Base-by-base conservation (phyloP, 1,140 invertebrate species). In the Formica selysi region DNA sequence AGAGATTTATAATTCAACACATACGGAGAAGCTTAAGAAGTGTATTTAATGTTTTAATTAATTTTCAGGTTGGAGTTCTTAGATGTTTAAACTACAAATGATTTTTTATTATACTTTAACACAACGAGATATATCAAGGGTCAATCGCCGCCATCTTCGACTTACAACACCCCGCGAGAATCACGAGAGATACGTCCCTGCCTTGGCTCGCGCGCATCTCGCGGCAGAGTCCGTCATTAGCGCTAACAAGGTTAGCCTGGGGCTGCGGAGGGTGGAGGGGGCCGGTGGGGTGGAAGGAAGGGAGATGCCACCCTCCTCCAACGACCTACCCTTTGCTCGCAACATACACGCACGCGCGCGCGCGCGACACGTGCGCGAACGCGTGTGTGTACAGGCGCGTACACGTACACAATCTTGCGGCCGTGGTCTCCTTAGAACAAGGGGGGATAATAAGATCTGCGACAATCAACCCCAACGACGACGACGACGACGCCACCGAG, bases 361-460 rank as follows among this genome's bases (percentile, higher is more conserved):
- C 71, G 70, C 73, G 38, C n/a, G 16, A 71, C 67, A 73, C 62
- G 81, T 79, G 76, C 79, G 74, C 74, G 89, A 73, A 74, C 54
- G 74, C 65, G 44, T 44, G 59, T 85, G 36, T 36, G 59, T 81
- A 65, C 51, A 48, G 32, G 8, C 61, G 68, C 22, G 16, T 70
- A 87, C 67, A 84, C 61, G 73, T 65, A 51, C 70, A 61, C 64
- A 32, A 54, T 32, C 85, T 76, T 76, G 57, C 76, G 67, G 73
- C 65, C 59, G 83, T 87, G 85, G 86, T 74, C 90, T 92, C 90
- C 89, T 89, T 91, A 90, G 89, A 91, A 89, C 80, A 90, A 90
- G 93, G 83, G 91, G 94, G 94, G 94, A 94, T 95, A 95, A 95
- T 94, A 94, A 95, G 94, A 95, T 95, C 94, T 94, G 90, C 93